Conservation (phyloP, 2,113 vertebrate species). For the Heterotis niloticus region DNA sequence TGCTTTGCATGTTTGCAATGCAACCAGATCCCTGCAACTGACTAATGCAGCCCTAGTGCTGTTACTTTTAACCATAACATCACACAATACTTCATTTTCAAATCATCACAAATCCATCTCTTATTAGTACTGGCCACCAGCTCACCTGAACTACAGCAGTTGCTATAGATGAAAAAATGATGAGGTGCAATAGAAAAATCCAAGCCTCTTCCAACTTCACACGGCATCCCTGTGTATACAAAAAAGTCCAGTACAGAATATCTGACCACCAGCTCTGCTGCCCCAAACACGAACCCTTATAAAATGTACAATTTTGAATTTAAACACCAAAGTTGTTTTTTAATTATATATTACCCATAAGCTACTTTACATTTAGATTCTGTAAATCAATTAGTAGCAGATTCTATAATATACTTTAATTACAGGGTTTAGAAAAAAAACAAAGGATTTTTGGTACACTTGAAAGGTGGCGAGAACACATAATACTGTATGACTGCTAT, state of each 20-base stretch:
- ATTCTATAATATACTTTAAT: too few species aligned
- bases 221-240: constrained; percentile 49
- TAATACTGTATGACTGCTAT: background rate
- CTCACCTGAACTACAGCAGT: constrained; percentile 48
- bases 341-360: too few species aligned
- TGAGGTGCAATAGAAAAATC: constrained; percentile 35
- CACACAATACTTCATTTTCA: too few species aligned
- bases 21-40: too few species aligned
- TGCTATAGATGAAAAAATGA: constrained; percentile 30
- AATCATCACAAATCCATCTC: too few species aligned
- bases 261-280: background rate
- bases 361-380: too few species aligned
- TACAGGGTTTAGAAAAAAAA: too few species aligned
- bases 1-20: too few species aligned
- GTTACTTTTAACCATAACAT: too few species aligned
- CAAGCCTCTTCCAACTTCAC: constrained; percentile 40
- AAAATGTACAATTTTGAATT: too few species aligned
- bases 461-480: background rate
- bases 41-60: too few species aligned
- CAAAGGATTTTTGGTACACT: background rate
- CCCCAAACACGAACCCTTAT: background rate
- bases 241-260: background rate
- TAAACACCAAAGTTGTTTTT: too few species aligned
- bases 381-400: background rate
- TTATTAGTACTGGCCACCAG: background rate